Conservation (phyloP, 2,113 vertebrate genomes). For the Eclectus roratus region DNA sequence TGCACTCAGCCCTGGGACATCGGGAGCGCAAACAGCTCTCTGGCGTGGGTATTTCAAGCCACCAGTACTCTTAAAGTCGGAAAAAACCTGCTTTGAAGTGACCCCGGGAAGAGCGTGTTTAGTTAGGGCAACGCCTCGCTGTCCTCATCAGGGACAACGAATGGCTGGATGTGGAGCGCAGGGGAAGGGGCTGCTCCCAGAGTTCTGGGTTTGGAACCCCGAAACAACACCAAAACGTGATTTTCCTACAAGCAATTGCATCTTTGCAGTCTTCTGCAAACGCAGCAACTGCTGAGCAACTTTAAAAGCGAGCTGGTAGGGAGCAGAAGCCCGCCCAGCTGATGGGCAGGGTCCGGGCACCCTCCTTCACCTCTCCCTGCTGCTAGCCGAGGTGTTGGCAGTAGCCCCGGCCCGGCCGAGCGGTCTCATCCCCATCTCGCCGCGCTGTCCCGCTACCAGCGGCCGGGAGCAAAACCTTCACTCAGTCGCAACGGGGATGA, state of each 20-base stretch:
- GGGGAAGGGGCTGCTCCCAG: background rate
- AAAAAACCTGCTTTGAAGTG: background rate
- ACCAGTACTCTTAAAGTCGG: background rate
- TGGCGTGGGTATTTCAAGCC: background rate
- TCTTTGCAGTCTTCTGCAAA: background rate
- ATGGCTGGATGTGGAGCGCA: background rate
- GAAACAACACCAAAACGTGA: background rate
- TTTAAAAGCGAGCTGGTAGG: background rate
- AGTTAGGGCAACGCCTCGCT: background rate
- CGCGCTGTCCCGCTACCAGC: background rate
- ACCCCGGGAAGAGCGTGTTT: background rate
- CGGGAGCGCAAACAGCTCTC: background rate
- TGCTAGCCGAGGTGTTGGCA: background rate
- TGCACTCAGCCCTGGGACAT: background rate
- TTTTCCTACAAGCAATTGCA: background rate
- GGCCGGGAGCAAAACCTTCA: background rate
- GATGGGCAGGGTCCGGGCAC: background rate
- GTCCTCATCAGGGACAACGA: background rate
- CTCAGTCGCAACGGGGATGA: background rate
- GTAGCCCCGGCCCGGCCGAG: no score
- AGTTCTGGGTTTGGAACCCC: background rate
- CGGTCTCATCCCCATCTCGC: background rate
- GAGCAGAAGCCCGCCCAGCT: background rate
- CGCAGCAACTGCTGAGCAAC: background rate
- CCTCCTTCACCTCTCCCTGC: background rate